Evolutionary conservation across 64 coral and sea anemone genomes (phyloP).

Genomic region (Dendrophyllia cribrosa): DNA sequence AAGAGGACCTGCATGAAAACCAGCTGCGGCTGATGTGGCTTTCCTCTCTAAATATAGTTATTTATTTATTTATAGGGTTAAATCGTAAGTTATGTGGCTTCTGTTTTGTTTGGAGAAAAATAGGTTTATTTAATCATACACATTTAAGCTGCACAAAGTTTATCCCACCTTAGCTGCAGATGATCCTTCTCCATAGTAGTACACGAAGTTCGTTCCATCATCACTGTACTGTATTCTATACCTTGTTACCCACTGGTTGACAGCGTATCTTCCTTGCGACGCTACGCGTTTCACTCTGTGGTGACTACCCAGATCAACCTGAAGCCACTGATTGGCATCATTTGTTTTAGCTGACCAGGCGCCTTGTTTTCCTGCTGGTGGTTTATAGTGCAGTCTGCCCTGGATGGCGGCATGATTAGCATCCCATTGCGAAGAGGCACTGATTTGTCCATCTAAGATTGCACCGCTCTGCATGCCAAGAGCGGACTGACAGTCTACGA

Average conservation of each 20-base stretch:
- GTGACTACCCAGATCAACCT: neutral
- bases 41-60: too few relatives aligned
- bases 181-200: neutral
- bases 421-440: slow-evolving; percentile 24
- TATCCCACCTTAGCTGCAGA: neutral
- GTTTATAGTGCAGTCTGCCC: slow-evolving; percentile 1
- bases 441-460: neutral
- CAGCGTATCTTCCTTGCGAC: neutral
- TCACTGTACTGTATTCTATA: slow-evolving; percentile 17
- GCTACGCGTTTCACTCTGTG: slow-evolving; percentile 9
- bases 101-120: too few relatives aligned
- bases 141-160: too few relatives aligned
- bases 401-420: neutral
- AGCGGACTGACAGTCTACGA: neutral
- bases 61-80: too few relatives aligned
- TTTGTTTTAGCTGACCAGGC: slow-evolving; percentile 15
- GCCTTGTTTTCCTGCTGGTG: neutral
- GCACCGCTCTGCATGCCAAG: slow-evolving; percentile 14
- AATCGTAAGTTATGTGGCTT: too few relatives aligned
- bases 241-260: slow-evolving; percentile 4
- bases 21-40: too few relatives aligned
- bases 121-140: too few relatives aligned
- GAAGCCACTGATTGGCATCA: slow-evolving; percentile 30
- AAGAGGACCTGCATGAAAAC: too few relatives aligned
- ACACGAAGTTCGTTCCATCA: neutral